Evolutionary conservation across 2,113 vertebrate genomes (phyloP), one percentile per base, ranked within the genome.

Genomic region (Acanthochromis polyacanthus): DNA sequence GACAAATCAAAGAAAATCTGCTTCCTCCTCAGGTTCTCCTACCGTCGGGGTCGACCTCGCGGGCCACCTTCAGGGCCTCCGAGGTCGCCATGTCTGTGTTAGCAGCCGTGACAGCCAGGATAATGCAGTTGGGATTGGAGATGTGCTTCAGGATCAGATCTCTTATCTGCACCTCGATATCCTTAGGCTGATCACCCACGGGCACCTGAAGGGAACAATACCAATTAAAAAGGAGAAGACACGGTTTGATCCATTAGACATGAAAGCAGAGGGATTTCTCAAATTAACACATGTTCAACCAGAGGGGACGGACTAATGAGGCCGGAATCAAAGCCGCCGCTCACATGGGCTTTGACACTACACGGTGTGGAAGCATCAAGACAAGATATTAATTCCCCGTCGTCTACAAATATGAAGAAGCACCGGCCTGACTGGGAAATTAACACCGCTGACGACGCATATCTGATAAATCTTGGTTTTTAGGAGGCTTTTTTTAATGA

Each of bases 71-170:
- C 19, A 99, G 96, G 0, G 98, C 97, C 91, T 99, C 98, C 0
- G 98, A 99, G 43, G 98, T 99, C 66, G 98, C 98, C 98, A 99
- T 99, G 87, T 99, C 98, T 5, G 98, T 99, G 91, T 99, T 99
- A 5, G 98, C 98, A 19, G 98, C 98, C 0, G 97, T 99, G 77
- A 99, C 98, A 3, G 98, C 97, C 53, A 99, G 91, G 84, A 99
- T 99, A 88, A 99, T 99, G 82, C 96, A 97, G 94, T 99, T 99
- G 23, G 98, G 98, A 84, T 99, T 99, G 72, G 97, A 96, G 93
- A 99, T 99, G 93, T 99, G 97, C 53, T 97, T 96, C 72, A 98
- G 92, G 82, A 99, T 99, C 48, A 99, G 93, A 81, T 99, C 98
- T 87, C 96, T 93, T 79, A 99, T 99, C 86, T 99, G 98, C 82